Evolutionary conservation across 2,113 vertebrate genomes (phyloP).

Genomic region (Coreoperca whiteheadi): DNA sequence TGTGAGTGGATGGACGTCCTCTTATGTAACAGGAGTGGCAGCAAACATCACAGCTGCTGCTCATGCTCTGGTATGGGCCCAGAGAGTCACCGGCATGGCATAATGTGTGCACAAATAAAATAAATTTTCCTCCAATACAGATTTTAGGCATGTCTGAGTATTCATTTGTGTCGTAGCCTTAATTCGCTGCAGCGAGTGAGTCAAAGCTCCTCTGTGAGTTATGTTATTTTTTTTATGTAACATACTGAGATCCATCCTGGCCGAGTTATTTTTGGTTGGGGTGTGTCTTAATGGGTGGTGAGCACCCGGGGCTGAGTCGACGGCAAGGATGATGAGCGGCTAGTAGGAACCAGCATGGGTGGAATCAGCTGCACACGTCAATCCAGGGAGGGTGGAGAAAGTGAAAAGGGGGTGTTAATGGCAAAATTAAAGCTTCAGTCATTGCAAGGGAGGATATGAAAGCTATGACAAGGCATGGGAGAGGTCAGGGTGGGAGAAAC

Average conservation of each 20-base stretch:
- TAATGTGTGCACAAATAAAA: slow-evolving; percentile 45
- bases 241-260: slow-evolving; percentile 33
- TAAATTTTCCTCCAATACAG: slow-evolving; percentile 34
- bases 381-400: slow-evolving; percentile 19
- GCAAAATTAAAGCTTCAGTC: slow-evolving; percentile 28
- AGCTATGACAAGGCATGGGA: slow-evolving; percentile 24
- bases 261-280: slow-evolving; percentile 73
- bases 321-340: slow-evolving; percentile 20
- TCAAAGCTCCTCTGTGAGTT: slow-evolving; percentile 50
- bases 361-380: slow-evolving; percentile 23
- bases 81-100: slow-evolving; percentile 31
- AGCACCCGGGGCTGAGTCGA: neutral
- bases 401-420: slow-evolving; percentile 25
- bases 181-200: slow-evolving; percentile 52
- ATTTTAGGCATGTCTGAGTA: slow-evolving; percentile 22
- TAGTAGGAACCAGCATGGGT: neutral
- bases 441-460: slow-evolving; percentile 28
- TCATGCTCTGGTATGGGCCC: slow-evolving; percentile 51
- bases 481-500: slow-evolving; percentile 44
- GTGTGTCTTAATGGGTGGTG: slow-evolving; percentile 67
- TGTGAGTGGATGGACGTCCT: slow-evolving; percentile 67
- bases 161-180: neutral
- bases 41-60: slow-evolving; percentile 70
- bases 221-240: slow-evolving; percentile 62
- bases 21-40: slow-evolving; percentile 71